Evolutionary conservation across 2,797 vertebrate genomes (phyloP).

Genomic region (Micropoecilia bifurca): DNA sequence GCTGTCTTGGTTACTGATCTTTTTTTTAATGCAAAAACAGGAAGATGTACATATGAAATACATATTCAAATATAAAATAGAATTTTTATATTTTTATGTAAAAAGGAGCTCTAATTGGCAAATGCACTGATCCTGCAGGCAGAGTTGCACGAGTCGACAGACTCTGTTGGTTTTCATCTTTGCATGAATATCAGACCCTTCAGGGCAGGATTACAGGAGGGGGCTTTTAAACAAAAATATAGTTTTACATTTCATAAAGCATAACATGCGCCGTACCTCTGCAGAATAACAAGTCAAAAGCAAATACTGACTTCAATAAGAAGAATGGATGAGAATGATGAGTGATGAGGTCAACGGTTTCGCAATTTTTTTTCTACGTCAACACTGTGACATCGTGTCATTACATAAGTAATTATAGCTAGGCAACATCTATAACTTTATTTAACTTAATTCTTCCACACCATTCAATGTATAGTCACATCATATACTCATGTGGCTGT

Average conservation of each 20-base stretch:
- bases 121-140: slow-evolving; percentile 34
- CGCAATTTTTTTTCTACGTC: background rate
- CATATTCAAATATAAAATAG: background rate
- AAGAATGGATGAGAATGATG: slow-evolving; percentile 10
- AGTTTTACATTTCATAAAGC: slow-evolving; percentile 74
- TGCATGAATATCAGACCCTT: slow-evolving; percentile 72
- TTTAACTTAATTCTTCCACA: background rate
- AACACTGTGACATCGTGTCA: background rate
- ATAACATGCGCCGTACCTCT: slow-evolving; percentile 36
- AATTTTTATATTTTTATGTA: background rate
- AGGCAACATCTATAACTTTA: background rate
- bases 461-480: background rate
- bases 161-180: slow-evolving; percentile 64
- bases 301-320: slow-evolving; percentile 21
- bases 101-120: slow-evolving; percentile 59
- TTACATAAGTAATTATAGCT: background rate
- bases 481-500: background rate
- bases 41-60: background rate
- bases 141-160: slow-evolving; percentile 54
- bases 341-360: background rate
- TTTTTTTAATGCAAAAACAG: background rate
- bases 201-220: slow-evolving; percentile 64
- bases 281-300: slow-evolving; percentile 28
- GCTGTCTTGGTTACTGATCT: background rate
- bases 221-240: slow-evolving; percentile 52